Base-by-base conservation (phyloP, 2,113 vertebrate species). In the Coryphaenoides rupestris region DNA sequence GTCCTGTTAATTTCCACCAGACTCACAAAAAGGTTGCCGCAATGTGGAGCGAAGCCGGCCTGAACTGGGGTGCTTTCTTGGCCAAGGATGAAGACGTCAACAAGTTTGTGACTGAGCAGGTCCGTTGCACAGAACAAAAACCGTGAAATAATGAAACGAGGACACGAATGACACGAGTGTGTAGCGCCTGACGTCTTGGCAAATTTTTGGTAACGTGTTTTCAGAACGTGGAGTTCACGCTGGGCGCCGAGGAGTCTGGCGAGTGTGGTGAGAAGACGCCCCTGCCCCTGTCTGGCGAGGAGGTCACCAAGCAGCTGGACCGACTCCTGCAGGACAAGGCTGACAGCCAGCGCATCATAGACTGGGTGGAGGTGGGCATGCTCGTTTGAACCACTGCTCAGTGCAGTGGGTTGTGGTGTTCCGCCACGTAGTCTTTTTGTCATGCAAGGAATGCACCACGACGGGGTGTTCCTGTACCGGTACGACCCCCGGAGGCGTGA, bases 21-120 rank as follows among this genome's bases (percentile, higher is more conserved):
- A 92, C 93, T 66, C 92, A 94, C 63, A 94, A 95, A 80, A 98
- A 95, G 0, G 92, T 89, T 0, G 95, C 95, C 1, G 79, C 80
- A 4, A 84, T 95, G 77, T 99, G 96, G 96, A 90, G 81, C 56
- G 95, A 96, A 0, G 93, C 92, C 0, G 92, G 91, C 1, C 89
- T 98, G 49, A 94, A 85, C 80, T 99, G 96, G 96, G 94, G 88
- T 2, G 94, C 96, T n/a, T 95, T 99, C 87, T 79, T 99, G 15
- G 87, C 92, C 0, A 92, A 95, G 81, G 92, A 94, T 70, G 92
- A 95, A 80, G 95, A 99, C 5, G 72, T 96, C 72, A 92, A 93
- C 86, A 91, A 93, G 79, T 99, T 98, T 77, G 86, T 98, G 65
- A 90, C 91, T 16, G 92, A 96, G 15, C 88, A 96, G 94, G 96